Conservation (phyloP, 2,888 invertebrate species). For the Tachystola acroxantha region DNA sequence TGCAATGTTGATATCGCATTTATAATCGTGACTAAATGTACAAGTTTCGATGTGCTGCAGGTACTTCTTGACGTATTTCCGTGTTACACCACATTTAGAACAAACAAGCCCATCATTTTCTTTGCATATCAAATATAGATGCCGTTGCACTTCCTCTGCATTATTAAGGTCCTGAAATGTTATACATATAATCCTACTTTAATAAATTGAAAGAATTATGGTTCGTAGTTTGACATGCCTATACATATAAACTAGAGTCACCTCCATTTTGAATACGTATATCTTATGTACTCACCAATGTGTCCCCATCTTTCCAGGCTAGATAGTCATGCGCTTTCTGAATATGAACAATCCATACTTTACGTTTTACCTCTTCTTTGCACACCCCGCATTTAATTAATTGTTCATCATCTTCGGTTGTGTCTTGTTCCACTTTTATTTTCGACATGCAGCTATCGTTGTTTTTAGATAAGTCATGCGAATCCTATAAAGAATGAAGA, state of each 20-base stretch:
- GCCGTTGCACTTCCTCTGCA: conserved; percentile 16
- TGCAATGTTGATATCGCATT: too few species aligned
- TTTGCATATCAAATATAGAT: conserved; percentile 23
- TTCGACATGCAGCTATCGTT: too few species aligned
- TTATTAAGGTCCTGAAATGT: conserved; percentile 32
- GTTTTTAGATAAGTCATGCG: too few species aligned
- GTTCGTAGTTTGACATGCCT: too few species aligned
- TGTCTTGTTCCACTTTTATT: not conserved
- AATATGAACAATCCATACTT: conserved; percentile 35
- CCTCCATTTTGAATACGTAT: too few species aligned
- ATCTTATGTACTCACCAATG: conserved; percentile 48
- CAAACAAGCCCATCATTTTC: conserved; percentile 25
- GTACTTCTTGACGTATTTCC: conserved; percentile 39
- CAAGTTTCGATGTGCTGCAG: conserved; percentile 20
- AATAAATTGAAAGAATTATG: too few species aligned
- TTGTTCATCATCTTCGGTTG: not conserved
- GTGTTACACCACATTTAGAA: conserved; percentile 28
- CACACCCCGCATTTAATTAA: conserved; percentile 34
- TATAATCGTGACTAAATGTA: not conserved
- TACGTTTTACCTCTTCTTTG: conserved; percentile 2
- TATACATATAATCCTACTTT: too few species aligned
- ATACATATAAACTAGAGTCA: too few species aligned
- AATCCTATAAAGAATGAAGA: too few species aligned
- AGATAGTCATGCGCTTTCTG: conserved; percentile 38
- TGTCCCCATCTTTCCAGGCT: conserved; percentile 41